phyloP scores from a whole-genome alignment of 1,140 invertebrate species.

The Heliconius hermathena region DNA sequence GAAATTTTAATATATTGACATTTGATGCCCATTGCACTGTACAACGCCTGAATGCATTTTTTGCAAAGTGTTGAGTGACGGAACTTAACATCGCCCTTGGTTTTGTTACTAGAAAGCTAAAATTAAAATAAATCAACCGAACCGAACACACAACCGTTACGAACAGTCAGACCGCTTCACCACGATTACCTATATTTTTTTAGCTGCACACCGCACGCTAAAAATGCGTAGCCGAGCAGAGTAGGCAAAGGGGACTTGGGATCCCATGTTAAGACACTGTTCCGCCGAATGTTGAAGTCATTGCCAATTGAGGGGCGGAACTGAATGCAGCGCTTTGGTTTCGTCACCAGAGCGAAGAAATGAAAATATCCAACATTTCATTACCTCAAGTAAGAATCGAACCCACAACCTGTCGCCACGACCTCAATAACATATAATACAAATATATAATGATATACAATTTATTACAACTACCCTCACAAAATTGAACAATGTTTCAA shows the following conservation, averaged over 20 bases:
- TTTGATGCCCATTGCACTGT: too few species aligned
- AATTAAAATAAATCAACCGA: background rate
- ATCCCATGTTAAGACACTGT: background rate
- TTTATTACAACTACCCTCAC: background rate
- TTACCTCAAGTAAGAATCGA: background rate
- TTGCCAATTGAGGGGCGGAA: background rate
- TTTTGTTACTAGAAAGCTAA: too few species aligned
- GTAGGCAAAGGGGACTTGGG: too few species aligned
- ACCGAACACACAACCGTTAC: background rate
- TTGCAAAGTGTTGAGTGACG: too few species aligned
- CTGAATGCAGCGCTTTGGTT: background rate
- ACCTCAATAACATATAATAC: too few species aligned
- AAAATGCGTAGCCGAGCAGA: too few species aligned
- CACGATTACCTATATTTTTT: too few species aligned
- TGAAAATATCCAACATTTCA: background rate
- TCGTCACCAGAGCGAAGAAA: background rate
- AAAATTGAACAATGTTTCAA: conserved; percentile 3
- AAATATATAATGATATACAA: background rate
- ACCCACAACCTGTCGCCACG: background rate
- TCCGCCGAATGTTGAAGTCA: background rate
- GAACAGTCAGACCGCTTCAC: background rate
- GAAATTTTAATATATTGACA: too few species aligned
- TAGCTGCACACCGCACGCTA: too few species aligned
- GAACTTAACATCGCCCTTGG: too few species aligned
- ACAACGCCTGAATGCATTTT: too few species aligned